These are phyloP conservation scores for Calliscelio sp. DNA, from an alignment of 2,888 invertebrate species.

Conservation along the genomic window DNA sequence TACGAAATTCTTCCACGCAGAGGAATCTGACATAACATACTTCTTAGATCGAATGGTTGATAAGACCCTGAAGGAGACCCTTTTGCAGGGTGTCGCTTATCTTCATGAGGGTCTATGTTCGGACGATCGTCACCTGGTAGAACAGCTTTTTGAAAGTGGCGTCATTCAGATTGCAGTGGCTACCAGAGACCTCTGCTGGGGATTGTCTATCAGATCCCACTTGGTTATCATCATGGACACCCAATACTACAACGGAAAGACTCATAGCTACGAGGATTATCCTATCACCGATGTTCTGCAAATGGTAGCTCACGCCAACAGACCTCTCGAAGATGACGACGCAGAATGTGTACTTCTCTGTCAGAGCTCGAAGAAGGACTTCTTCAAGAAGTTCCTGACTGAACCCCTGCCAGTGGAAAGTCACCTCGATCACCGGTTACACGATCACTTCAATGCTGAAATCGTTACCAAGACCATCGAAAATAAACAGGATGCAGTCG, in stretches of 20 bases:
- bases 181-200: constrained; percentile 98
- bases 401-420: constrained; percentile 99
- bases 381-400: constrained; percentile 98
- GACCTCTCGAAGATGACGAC: constrained; percentile 98
- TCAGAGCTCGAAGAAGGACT: constrained; percentile 98
- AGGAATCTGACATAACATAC: constrained; percentile 94
- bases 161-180: constrained; percentile 97
- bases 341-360: constrained; percentile 96
- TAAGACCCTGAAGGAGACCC: constrained; percentile 96
- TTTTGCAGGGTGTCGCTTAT: constrained; percentile 98
- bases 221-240: constrained; percentile 99
- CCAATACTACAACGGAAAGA: constrained; percentile 99
- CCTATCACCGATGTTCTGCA: constrained; percentile 99
- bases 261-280: constrained; percentile 99
- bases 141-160: constrained; percentile 96
- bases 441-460: constrained; percentile 99
- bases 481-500: constrained; percentile 99
- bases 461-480: constrained; percentile 99
- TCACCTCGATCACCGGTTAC: constrained; percentile 98
- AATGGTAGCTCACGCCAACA: constrained; percentile 99
- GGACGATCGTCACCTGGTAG: constrained; percentile 95
- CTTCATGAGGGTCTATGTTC: constrained; percentile 97
- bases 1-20: constrained; percentile 95
- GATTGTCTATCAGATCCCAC: constrained; percentile 99
- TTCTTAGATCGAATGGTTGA: constrained; percentile 95